phyloP scores from a whole-genome alignment of 2,888 invertebrate genomes.

The Pemphredon lugubris region DNA sequence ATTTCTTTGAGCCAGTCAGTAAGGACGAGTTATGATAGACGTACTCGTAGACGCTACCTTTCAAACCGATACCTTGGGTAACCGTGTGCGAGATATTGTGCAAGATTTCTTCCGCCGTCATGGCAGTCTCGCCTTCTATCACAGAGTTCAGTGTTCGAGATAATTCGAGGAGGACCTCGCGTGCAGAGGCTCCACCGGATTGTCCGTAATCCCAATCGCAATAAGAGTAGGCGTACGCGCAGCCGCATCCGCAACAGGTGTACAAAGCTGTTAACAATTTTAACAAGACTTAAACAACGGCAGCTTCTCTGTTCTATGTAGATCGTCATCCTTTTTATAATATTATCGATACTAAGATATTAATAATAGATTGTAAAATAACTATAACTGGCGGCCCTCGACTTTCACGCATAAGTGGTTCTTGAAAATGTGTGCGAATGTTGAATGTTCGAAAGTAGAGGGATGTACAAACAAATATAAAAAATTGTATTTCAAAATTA shows the following conservation, averaged over 20 bases:
- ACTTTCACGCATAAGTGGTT: too few species aligned
- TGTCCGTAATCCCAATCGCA: slow-evolving; percentile 47
- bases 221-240: slow-evolving; percentile 59
- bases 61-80: slow-evolving; percentile 57
- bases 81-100: slow-evolving; percentile 73
- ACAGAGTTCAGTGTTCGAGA: slow-evolving; percentile 74
- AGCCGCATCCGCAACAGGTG: slow-evolving; percentile 67
- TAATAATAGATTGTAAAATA: background rate
- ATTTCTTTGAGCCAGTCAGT: slow-evolving; percentile 42
- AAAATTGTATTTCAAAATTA: too few species aligned
- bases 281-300: too few species aligned
- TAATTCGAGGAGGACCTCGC: slow-evolving; percentile 71
- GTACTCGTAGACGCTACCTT: slow-evolving; percentile 51
- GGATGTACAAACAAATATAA: too few species aligned
- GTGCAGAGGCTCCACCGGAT: slow-evolving; percentile 58
- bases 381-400: too few species aligned
- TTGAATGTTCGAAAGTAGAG: too few species aligned
- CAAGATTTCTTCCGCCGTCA: slow-evolving; percentile 72
- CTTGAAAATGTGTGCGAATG: too few species aligned
- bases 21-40: slow-evolving; percentile 51
- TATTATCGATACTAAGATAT: background rate
- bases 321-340: too few species aligned
- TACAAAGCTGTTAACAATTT: slow-evolving; percentile 60
- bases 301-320: too few species aligned
- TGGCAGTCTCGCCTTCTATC: slow-evolving; percentile 69